phyloP scores from a whole-genome alignment of 2,888 invertebrate species.

The Prenolepis imparis region DNA sequence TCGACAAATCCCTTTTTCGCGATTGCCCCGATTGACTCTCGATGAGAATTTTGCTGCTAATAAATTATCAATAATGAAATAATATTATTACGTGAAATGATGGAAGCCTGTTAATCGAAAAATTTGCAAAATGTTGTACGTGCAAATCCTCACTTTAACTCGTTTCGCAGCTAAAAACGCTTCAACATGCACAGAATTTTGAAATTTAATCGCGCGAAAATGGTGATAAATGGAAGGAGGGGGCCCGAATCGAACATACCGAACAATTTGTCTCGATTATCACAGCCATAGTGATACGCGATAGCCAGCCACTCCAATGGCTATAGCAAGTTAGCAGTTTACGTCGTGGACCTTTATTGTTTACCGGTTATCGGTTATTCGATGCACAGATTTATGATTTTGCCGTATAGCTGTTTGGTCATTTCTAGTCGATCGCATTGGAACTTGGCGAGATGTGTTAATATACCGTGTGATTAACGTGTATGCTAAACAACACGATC shows the following conservation, averaged over 20 bases:
- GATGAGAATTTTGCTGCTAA: neutral
- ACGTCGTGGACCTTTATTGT: constrained; percentile 40
- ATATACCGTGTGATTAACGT: constrained; percentile 6
- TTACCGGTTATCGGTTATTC: constrained; percentile 49
- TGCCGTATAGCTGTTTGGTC: constrained; percentile 12
- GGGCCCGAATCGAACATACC: constrained; percentile 36
- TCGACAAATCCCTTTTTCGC: constrained; percentile 7
- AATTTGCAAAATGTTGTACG: constrained; percentile 25
- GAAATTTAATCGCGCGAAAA: constrained; percentile 38
- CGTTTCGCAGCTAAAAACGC: neutral
- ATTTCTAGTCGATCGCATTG: constrained; percentile 9
- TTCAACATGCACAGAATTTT: constrained; percentile 16
- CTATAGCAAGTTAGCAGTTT: constrained; percentile 33
- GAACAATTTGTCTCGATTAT: constrained; percentile 56
- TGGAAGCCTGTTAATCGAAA: constrained; percentile 39
- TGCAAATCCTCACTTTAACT: constrained; percentile 22
- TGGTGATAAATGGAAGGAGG: constrained; percentile 33
- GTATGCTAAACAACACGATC: neutral
- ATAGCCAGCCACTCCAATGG: constrained; percentile 38
- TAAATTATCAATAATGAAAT: constrained; percentile 42
- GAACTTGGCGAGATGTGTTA: constrained; percentile 4
- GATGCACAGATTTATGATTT: constrained; percentile 45
- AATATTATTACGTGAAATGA: constrained; percentile 20
- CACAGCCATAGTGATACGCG: constrained; percentile 49
- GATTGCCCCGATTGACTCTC: neutral